These are phyloP conservation scores for Gephyroberyx darwinii DNA, from an alignment of 2,797 vertebrate genomes.

Conservation along the genomic window DNA sequence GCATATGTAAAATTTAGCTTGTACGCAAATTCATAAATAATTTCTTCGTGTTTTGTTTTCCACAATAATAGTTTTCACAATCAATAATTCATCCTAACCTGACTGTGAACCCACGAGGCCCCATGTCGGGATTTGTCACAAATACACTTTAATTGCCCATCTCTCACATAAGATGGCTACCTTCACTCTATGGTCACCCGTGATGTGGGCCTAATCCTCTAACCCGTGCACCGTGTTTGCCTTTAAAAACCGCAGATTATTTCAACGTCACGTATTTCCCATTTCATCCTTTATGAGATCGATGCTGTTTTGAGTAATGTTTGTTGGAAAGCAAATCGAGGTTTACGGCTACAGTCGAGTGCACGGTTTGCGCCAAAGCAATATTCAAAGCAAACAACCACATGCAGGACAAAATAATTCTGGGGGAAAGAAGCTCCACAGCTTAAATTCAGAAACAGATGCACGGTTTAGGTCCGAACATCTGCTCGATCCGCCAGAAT, in stretches of 20 bases:
- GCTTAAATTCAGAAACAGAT: conserved; percentile 32
- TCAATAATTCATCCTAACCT: conserved; percentile 63
- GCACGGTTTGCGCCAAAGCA: conserved; percentile 25
- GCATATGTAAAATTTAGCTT: conserved; percentile 23
- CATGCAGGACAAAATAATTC: conserved; percentile 21
- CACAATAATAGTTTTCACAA: conserved; percentile 47
- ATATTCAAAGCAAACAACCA: conserved; percentile 38
- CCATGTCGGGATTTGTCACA: conserved; percentile 41
- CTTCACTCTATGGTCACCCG: conserved; percentile 29
- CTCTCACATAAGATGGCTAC: conserved; percentile 19
- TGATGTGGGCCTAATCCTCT: conserved; percentile 53
- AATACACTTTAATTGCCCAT: conserved; percentile 50
- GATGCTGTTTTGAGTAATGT: conserved; percentile 26
- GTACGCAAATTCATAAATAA: conserved; percentile 66
- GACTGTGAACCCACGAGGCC: conserved; percentile 49
- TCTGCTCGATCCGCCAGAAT: conserved; percentile 34
- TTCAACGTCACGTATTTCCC: conserved; percentile 37
- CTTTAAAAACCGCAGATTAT: conserved; percentile 36
- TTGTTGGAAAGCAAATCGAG: conserved; percentile 22
- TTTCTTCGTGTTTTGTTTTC: conserved; percentile 43
- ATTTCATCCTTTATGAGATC: conserved; percentile 22
- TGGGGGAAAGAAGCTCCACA: conserved; percentile 8
- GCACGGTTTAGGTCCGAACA: conserved; percentile 5
- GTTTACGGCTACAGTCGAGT: conserved; percentile 1
- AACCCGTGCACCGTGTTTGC: conserved; percentile 40